Base-by-base conservation (phyloP, 2,113 vertebrate species). In the Sprattus sprattus region DNA sequence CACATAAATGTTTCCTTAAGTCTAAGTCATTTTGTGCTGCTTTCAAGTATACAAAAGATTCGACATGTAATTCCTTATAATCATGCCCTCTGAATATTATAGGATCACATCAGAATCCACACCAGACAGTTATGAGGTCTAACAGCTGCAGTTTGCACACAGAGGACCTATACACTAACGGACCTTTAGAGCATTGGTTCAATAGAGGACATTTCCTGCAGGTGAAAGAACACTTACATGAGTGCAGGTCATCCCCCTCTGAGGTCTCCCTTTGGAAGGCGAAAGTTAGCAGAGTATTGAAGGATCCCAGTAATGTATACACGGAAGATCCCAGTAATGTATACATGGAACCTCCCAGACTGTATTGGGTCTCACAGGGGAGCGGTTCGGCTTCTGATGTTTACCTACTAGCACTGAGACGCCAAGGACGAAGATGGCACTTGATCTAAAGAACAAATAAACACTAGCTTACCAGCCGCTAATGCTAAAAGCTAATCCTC, bases 291-390 rank as follows among this genome's bases (percentile, higher is more conserved):
- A 94, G 93, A 49, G 91, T 90, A 2, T 92, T 67, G 15, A 93
- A 91, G 87, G 82, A 86, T 87, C 86, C 91, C 90, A 95, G 89
- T 50, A 94, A 1, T 2, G 91, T 89, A 91, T 92, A 91, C n/a
- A n/a, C n/a, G 15, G 93, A 91, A 86, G 82, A 85, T 87, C 86
- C 91, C 90, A 95, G 89, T 50, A 94, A 1, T 2, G 91, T 89
- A 91, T 92, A 91, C 90, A 95, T 88, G 32, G 71, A 60, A 20
- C 32, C 15, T 67, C 64, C 28, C 13, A 16, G 7, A 39, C 71
- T 60, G 18, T 60, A 7, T 20, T 22, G 54, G 54, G 54, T 22
- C 54, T 6, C 18, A 6, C 54, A 60, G 54, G 4, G 54, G 54
- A 22, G 54, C 54, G 7, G 18, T 22, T 60, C 3, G 28, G 28